A percentile compares a stretch with the other conserved stretches of the same genome.
These are phyloP conservation scores for Perdix hodgsoniae DNA, from an alignment of 2,797 vertebrate genomes.

Conservation along the genomic window DNA sequence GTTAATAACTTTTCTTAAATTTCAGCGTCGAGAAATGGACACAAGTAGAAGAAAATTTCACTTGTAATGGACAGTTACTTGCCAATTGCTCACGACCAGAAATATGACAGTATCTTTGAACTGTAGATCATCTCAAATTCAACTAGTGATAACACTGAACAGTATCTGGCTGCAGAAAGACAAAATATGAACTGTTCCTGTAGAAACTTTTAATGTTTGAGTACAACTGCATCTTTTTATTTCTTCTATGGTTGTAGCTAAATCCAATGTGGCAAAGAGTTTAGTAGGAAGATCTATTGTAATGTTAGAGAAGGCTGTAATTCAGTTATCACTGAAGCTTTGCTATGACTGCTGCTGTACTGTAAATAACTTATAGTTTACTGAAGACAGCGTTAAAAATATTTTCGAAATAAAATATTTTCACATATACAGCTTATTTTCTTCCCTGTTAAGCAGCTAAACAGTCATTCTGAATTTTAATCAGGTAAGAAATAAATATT, in stretches of 20 bases:
- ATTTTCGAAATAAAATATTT: constrained; percentile 55
- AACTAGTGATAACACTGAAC: background rate
- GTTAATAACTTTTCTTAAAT: constrained; percentile 54
- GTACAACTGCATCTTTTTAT: background rate
- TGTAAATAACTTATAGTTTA: background rate
- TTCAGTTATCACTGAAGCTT: background rate
- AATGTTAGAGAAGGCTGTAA: background rate
- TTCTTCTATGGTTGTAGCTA: background rate
- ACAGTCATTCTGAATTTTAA: background rate
- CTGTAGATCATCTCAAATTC: background rate
- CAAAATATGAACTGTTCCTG: background rate
- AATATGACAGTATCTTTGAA: background rate
- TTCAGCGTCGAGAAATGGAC: constrained; percentile 97
- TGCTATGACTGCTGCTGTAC: background rate
- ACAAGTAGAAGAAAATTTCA: constrained; percentile 96
- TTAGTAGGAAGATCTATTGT: background rate
- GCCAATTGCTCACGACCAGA: background rate
- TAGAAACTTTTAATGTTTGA: background rate
- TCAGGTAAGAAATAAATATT: background rate
- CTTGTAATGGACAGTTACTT: constrained; percentile 80
- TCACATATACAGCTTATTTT: background rate
- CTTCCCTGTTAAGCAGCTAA: background rate
- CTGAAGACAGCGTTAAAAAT: constrained; percentile 11
- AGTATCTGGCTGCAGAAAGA: background rate
- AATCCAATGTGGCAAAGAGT: background rate